Percentiles rank a stretch among this genome's conserved stretches.
These are phyloP conservation scores for Pogonocichla stellata DNA, from an alignment of 2,113 vertebrate species.

Conservation along the genomic window DNA sequence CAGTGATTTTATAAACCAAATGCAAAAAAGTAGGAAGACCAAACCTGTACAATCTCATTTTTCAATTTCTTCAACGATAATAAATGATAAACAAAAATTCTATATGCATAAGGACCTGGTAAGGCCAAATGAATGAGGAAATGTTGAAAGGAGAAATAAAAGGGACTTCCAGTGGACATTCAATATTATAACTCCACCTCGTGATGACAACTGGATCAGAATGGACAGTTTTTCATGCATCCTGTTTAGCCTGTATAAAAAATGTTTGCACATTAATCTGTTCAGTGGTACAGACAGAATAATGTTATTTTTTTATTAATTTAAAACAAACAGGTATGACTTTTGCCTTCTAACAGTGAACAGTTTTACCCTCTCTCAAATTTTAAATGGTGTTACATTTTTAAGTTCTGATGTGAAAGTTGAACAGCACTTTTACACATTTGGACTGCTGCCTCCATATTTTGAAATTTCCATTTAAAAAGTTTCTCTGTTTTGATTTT, in stretches of 20 bases:
- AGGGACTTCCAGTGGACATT: neutral
- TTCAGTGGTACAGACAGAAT: neutral
- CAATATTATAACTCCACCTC: neutral
- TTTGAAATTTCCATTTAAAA: neutral
- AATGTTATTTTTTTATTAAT: neutral
- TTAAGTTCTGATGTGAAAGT: neutral
- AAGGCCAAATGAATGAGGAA: neutral
- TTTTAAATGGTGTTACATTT: neutral
- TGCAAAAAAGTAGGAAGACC: neutral
- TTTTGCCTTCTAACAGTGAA: neutral
- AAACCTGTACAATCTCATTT: neutral
- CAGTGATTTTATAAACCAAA: neutral
- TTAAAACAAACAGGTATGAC: neutral
- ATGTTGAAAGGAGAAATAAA: neutral
- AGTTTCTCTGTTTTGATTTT: constrained; percentile 32
- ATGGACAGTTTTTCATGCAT: neutral
- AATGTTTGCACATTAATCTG: neutral
- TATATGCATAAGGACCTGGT: neutral
- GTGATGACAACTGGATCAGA: neutral
- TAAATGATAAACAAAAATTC: neutral
- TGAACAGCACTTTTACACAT: neutral
- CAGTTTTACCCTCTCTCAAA: neutral
- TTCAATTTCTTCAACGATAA: neutral
- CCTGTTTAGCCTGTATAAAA: neutral
- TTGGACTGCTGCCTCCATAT: neutral